Evolutionary conservation across 2,888 invertebrate species (phyloP).

Genomic region (Troides oblongomaculatus): DNA sequence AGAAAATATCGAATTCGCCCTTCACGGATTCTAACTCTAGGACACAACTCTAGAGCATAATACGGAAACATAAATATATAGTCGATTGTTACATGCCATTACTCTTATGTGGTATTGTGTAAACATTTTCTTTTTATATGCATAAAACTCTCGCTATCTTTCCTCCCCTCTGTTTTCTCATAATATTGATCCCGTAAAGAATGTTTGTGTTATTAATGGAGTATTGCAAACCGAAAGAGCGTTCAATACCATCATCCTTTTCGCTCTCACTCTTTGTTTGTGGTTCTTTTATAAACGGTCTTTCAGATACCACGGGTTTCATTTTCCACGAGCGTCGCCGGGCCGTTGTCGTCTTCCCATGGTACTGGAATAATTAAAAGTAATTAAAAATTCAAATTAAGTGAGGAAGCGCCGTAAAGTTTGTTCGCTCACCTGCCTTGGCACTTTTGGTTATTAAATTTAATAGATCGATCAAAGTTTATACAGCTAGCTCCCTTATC

Average conservation of each 20-base stretch:
- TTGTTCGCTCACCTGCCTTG: not conserved
- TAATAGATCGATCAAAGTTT: not conserved
- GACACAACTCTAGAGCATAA: too few relatives aligned
- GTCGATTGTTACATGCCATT: not conserved
- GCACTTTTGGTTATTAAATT: not conserved
- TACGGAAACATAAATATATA: too few relatives aligned
- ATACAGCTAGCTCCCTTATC: too few relatives aligned
- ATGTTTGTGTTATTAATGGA: constrained; percentile 17
- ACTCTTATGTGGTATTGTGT: not conserved
- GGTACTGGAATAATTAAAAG: not conserved
- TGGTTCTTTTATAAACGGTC: not conserved
- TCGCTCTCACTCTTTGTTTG: not conserved
- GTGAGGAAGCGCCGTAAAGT: not conserved
- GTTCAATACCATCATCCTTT: not conserved
- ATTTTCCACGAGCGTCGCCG: not conserved
- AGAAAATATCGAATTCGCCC: too few relatives aligned
- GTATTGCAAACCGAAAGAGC: not conserved
- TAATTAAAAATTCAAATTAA: constrained; percentile 4
- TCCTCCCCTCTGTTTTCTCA: not conserved
- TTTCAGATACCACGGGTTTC: not conserved
- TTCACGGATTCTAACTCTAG: too few relatives aligned
- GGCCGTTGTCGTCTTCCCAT: not conserved
- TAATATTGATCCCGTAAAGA: constrained; percentile 10
- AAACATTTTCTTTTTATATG: not conserved
- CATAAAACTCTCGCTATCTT: not conserved